Base-by-base conservation (phyloP, 2,113 vertebrate species). In the Vombatus ursinus region DNA sequence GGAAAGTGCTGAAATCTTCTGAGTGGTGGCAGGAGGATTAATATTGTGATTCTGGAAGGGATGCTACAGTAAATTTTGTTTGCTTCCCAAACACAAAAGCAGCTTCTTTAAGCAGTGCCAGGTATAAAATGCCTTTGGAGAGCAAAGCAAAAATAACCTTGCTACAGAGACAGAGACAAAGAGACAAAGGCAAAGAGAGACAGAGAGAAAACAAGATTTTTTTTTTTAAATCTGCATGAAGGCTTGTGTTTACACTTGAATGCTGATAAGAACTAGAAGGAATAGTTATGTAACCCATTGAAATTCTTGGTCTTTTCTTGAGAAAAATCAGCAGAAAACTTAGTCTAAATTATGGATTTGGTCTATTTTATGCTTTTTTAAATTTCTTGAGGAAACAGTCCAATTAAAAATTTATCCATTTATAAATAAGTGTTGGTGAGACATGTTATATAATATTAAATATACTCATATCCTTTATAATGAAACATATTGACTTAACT, bases 291-390 rank as follows among this genome's bases (percentile, higher is more conserved):
- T 98, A 95, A 98, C 97, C 89, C 89, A 94, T 96, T 97, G 94
- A 96, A 97, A 94, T 95, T 96, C 97, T 98, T 96, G 95, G 92
- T 95, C 97, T 96, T 98, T 98, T 98, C 92, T 96, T 97, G 96
- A 98, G 96, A 97, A 96, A 97, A 94, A 8, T 68, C 95, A 97
- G 95, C 96, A 98, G 97, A 98, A 98, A 97, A 98, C 98, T 94
- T 49, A 95, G 95, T 96, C 96, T 97, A 97, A 96, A 98, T 96
- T 97, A 97, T 89, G 96, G 98, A 97, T 97, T 97, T n/a, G 94
- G 91, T 94, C 97, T 98, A 97, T 97, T 98, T 98, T 90, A 96
- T 0, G 1, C 93, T 95, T 96, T 96, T 93, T 93, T 96, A 96
- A 97, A 96, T 94, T 95, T 96, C 97, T 96, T 96, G 96, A 97